A percentile compares a stretch with the other conserved stretches of the same genome.
Evolutionary conservation across 2,113 vertebrate genomes (phyloP).

Genomic region (Passer domesticus): DNA sequence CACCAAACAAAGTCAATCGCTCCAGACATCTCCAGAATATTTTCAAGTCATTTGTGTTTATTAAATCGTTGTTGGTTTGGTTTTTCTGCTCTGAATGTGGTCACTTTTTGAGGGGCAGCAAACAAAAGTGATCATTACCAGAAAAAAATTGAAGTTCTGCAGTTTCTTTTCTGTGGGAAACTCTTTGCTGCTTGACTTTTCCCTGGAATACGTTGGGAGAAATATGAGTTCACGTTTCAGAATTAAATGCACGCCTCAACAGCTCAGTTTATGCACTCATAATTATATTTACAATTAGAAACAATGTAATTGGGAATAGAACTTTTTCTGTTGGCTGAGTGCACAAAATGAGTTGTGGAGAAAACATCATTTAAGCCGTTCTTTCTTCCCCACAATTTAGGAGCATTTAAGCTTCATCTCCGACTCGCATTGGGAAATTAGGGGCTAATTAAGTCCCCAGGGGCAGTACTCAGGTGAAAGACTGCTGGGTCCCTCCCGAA

Average conservation of each 20-base stretch:
- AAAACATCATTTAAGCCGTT: neutral
- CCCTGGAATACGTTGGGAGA: neutral
- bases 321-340: neutral
- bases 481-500: neutral
- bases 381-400: neutral
- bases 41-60: neutral
- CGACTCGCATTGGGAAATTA: neutral
- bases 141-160: neutral
- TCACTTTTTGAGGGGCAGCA: neutral
- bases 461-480: neutral
- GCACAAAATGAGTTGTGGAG: neutral
- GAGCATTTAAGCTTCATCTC: neutral
- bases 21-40: neutral
- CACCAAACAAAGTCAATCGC: neutral
- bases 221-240: neutral
- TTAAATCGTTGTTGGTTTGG: neutral
- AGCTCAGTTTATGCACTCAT: neutral
- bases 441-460: neutral
- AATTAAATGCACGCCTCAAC: conserved; percentile 5
- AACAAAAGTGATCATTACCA: neutral
- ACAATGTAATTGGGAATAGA: neutral
- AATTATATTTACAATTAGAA: conserved; percentile 44
- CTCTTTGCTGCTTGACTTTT: neutral
- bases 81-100: neutral
- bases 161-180: neutral